Evolutionary conservation across 2,113 vertebrate genomes (phyloP).

Genomic region (Zapornia atra): DNA sequence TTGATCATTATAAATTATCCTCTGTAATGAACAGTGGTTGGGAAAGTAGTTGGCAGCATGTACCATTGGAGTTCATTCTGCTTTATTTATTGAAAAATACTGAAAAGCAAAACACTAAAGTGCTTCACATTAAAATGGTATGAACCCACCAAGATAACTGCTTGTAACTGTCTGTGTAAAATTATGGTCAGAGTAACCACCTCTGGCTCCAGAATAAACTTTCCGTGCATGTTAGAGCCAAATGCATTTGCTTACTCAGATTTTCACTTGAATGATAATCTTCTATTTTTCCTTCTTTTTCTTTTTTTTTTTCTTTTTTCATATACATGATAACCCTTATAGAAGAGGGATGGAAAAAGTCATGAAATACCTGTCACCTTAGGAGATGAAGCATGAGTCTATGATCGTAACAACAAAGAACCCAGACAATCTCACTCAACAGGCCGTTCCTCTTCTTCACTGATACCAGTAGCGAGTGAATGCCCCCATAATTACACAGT

Average conservation of each 20-base stretch:
- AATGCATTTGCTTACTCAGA: constrained; percentile 75
- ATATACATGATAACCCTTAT: constrained; percentile 14
- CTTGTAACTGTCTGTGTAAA: constrained; percentile 67
- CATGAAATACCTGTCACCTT: background rate
- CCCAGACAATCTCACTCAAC: background rate
- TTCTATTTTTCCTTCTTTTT: background rate
- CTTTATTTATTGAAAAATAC: constrained; percentile 74
- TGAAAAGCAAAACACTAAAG: constrained; percentile 63
- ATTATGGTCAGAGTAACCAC: constrained; percentile 65
- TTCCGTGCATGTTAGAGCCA: constrained; percentile 67
- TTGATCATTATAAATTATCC: constrained; percentile 74
- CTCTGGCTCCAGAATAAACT: constrained; percentile 66
- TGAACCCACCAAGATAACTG: constrained; percentile 58
- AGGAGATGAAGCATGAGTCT: background rate
- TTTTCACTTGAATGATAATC: constrained; percentile 64
- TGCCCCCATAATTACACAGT: background rate
- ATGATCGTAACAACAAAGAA: background rate
- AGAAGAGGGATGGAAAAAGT: background rate
- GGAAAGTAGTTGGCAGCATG: constrained; percentile 57
- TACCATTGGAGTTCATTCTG: constrained; percentile 43
- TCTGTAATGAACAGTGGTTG: constrained; percentile 47
- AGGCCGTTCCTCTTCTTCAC: background rate
- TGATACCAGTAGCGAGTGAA: background rate
- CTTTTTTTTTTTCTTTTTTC: background rate
- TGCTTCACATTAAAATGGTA: constrained; percentile 50